These are phyloP conservation scores for Linepithema humile DNA, from an alignment of 1,140 invertebrate species.

Conservation along the genomic window DNA sequence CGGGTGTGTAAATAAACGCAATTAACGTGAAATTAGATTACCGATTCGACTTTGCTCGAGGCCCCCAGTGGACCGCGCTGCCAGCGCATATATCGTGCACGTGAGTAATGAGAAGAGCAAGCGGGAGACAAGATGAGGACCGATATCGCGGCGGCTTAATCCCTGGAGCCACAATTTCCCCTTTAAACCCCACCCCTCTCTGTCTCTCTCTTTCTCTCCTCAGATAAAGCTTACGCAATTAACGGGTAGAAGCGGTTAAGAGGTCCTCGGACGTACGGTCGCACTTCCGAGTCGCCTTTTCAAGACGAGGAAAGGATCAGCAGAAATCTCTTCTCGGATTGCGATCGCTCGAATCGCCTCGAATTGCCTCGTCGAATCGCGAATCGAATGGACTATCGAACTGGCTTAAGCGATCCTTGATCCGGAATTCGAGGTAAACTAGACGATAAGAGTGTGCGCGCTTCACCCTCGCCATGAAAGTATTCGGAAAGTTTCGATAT, in stretches of 20 bases:
- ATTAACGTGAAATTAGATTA: constrained; percentile 55
- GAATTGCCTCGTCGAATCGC: constrained; percentile 18
- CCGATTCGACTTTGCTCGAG: constrained; percentile 28
- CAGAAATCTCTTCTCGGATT: constrained; percentile 21
- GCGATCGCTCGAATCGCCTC: constrained; percentile 12
- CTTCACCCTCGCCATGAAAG: background rate
- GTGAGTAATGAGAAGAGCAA: constrained; percentile 63
- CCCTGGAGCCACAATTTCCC: constrained; percentile 65
- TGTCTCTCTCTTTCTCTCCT: constrained; percentile 44
- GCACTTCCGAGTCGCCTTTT: constrained; percentile 35
- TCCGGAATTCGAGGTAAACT: constrained; percentile 13
- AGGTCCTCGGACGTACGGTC: constrained; percentile 35
- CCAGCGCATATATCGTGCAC: constrained; percentile 23
- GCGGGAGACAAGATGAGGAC: constrained; percentile 63
- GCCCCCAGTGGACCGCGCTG: constrained; percentile 29
- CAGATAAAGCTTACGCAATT: constrained; percentile 67
- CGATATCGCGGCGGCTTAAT: constrained; percentile 67
- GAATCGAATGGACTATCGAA: constrained; percentile 43
- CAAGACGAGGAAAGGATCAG: constrained; percentile 17
- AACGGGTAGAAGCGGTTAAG: constrained; percentile 56
- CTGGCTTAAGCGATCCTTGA: constrained; percentile 40
- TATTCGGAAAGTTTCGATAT: constrained; percentile 29
- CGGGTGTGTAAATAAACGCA: constrained; percentile 46
- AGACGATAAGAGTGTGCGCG: background rate
- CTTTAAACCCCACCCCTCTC: constrained; percentile 49